Percentiles rank a stretch among this genome's conserved stretches.
Conservation (phyloP, 2,113 vertebrate genomes). For the Sphaerodactylus townsendi region DNA sequence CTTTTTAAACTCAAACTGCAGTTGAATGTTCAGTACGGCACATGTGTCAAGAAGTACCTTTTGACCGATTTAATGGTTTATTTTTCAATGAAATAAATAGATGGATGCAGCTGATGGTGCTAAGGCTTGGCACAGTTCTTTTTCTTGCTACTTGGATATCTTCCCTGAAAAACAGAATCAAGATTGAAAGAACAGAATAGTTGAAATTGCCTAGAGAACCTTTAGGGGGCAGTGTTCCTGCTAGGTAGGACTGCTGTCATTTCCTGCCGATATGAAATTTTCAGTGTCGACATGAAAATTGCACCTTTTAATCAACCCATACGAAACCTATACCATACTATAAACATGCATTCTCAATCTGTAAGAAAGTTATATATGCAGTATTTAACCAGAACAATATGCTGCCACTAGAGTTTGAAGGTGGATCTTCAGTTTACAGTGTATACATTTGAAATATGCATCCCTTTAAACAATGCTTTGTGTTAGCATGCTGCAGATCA, state of each 20-base stretch:
- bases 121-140: conserved; percentile 69
- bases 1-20: conserved; percentile 72
- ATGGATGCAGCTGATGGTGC: conserved; percentile 70
- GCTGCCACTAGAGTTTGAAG: conserved; percentile 73
- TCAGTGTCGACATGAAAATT: conserved; percentile 58
- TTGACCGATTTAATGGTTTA: conserved; percentile 59
- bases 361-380: conserved; percentile 77
- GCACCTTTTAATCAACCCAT: conserved; percentile 73
- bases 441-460: conserved; percentile 82
- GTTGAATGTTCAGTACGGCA: conserved; percentile 75
- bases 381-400: conserved; percentile 78
- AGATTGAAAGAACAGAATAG: conserved; percentile 55
- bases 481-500: conserved; percentile 84
- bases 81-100: conserved; percentile 60
- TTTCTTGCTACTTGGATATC: conserved; percentile 60
- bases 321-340: conserved; percentile 68
- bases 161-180: conserved; percentile 56
- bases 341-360: conserved; percentile 73
- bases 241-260: conserved; percentile 62
- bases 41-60: conserved; percentile 70
- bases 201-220: conserved; percentile 67
- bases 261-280: conserved; percentile 53
- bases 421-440: conserved; percentile 82
- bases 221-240: conserved; percentile 63
- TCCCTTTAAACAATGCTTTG: conserved; percentile 79